Evolutionary conservation across 2,888 invertebrate species (phyloP).

Genomic region (Meganola albula): DNA sequence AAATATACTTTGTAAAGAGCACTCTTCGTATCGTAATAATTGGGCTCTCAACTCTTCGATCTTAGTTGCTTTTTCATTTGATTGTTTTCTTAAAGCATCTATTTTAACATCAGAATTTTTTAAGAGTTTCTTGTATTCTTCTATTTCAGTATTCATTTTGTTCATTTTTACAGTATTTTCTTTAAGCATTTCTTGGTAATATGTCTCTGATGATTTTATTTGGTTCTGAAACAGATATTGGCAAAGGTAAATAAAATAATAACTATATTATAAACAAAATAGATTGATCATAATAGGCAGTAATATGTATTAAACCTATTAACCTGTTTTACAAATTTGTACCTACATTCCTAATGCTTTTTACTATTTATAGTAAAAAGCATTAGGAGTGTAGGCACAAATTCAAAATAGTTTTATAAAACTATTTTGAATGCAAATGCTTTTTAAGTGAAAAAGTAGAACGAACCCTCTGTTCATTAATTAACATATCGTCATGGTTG

Average conservation of each 20-base stretch:
- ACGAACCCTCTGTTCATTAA: slow-evolving; percentile 79
- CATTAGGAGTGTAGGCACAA: too few species aligned
- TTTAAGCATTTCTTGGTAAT: slow-evolving; percentile 70
- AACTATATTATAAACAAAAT: neutral
- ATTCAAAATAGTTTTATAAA: too few species aligned
- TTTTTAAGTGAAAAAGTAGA: too few species aligned
- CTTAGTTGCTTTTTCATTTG: slow-evolving; percentile 64
- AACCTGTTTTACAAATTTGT: too few species aligned
- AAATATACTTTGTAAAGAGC: slow-evolving; percentile 67
- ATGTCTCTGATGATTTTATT: slow-evolving; percentile 60
- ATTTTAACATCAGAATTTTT: slow-evolving; percentile 70
- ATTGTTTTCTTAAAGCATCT: slow-evolving; percentile 65
- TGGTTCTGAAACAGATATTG: slow-evolving; percentile 53
- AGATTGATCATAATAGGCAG: too few species aligned
- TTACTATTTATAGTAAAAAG: too few species aligned
- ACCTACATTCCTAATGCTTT: too few species aligned
- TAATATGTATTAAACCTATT: too few species aligned
- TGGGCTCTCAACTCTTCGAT: slow-evolving; percentile 68
- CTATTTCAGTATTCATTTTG: slow-evolving; percentile 58
- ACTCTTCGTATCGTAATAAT: slow-evolving; percentile 62
- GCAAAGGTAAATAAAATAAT: neutral
- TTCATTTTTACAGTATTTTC: slow-evolving; percentile 71
- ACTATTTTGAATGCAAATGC: too few species aligned
- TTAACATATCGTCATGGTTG: slow-evolving; percentile 79
- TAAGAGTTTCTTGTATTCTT: slow-evolving; percentile 57